Evolutionary conservation across 2,888 invertebrate species (phyloP).

Genomic region (Apodemia hepburni): DNA sequence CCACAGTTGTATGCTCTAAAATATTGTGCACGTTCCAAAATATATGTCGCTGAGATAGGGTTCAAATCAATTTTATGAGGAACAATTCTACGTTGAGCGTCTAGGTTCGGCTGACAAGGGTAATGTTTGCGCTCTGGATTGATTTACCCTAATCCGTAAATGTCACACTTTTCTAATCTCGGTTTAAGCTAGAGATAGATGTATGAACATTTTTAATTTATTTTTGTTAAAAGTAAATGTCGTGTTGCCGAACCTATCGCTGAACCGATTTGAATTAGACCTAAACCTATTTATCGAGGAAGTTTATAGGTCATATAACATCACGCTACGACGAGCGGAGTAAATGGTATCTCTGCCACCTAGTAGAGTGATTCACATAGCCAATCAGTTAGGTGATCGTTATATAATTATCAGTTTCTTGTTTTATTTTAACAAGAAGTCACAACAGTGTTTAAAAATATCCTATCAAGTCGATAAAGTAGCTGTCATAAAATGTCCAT

Average conservation of each 20-base stretch:
- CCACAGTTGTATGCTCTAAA: slow-evolving; percentile 43
- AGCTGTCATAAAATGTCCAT: slow-evolving; percentile 8
- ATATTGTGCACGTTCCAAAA: slow-evolving; percentile 48
- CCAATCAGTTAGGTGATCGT: too few relatives aligned
- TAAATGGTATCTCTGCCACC: too few relatives aligned
- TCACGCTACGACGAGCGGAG: too few relatives aligned
- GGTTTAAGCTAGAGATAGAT: slow-evolving; percentile 22
- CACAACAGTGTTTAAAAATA: not conserved
- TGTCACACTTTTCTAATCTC: slow-evolving; percentile 56
- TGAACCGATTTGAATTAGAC: too few relatives aligned
- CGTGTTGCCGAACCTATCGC: too few relatives aligned
- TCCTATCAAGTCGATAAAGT: slow-evolving; percentile 8
- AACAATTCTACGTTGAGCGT: slow-evolving; percentile 49
- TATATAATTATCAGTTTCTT: not conserved
- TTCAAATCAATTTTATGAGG: slow-evolving; percentile 60
- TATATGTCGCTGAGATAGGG: slow-evolving; percentile 58
- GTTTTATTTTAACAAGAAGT: not conserved
- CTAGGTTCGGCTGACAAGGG: slow-evolving; percentile 54
- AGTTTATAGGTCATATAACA: too few relatives aligned
- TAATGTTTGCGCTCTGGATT: slow-evolving; percentile 62
- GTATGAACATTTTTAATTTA: too few relatives aligned
- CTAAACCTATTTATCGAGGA: too few relatives aligned
- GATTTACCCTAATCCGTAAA: slow-evolving; percentile 72
- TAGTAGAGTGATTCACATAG: too few relatives aligned
- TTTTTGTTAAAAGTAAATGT: too few relatives aligned